Evolutionary conservation across 1,140 invertebrate species (phyloP), one percentile per base, ranked within the genome.

Genomic region (Drosophila lini): DNA sequence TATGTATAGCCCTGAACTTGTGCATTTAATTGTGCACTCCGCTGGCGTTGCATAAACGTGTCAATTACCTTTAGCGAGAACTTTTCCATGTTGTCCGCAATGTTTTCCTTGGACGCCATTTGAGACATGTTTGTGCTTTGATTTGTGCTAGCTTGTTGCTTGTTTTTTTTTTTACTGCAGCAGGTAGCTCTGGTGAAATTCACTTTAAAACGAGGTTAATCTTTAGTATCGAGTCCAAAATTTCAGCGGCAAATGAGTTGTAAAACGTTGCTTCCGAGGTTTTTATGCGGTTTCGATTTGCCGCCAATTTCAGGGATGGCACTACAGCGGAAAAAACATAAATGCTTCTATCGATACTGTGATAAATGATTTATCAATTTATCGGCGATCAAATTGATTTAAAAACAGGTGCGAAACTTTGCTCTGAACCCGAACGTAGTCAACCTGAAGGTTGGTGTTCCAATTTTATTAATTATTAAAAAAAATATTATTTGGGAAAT

Each of bases 81-180:
- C 41, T 92, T 92, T 61, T 92, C 91, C 91, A 92, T 71, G 53
- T 92, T 92, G 76, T 92, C 91, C 36, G 91, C 69, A 69, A 92
- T 88, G 65, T 92, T 92, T 91, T 92, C 91, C 47, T 92, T 92
- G 40, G 91, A 90, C 73, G 83, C 83, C 58, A 88, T 55, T 73
- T 81, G 78, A 78, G 88, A 65, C 81, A 81, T 88, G 48, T 60
- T 84, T 65, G 9, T 58, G 28, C 11, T 44, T 60, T 61, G 52
- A 52, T 19, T 52, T 25, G 22, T 42, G 11, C 16, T 52, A 31
- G 25, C 19, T 22, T n/a, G n/a, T 47, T 36, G 28, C 1, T 40
- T 38, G 10, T 38, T 31, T 11, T 40, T n/a, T 40, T 40, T 40
- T 22, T 28, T 40, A n/a, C 36, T 32, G 19, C 9, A 74, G 38